phyloP scores from a whole-genome alignment of 2,888 invertebrate genomes.

The Phyllotreta cruciferae region DNA sequence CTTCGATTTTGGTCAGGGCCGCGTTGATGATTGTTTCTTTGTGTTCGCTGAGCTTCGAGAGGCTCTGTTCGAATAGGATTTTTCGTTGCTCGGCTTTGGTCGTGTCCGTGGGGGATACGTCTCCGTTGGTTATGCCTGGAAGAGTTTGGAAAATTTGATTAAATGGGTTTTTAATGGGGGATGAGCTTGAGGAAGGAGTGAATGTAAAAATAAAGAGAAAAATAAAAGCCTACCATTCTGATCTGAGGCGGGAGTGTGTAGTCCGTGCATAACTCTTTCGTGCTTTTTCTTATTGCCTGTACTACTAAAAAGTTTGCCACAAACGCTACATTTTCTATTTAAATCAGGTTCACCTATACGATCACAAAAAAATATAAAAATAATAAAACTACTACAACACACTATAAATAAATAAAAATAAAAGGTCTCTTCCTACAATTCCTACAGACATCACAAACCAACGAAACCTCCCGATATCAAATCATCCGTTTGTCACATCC shows the following conservation, averaged over 20 bases:
- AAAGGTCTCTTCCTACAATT: not conserved
- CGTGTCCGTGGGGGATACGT: not conserved
- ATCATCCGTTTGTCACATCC: not conserved
- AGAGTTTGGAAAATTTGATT: not conserved
- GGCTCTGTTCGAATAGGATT: conserved; percentile 56
- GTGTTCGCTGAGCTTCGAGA: conserved; percentile 52
- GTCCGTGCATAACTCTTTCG: conserved; percentile 46
- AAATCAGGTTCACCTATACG: conserved; percentile 28
- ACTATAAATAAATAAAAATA: conserved; percentile 19
- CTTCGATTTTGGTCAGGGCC: conserved; percentile 54
- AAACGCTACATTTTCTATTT: conserved; percentile 48
- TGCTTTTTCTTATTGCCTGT: conserved; percentile 52
- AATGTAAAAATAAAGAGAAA: conserved; percentile 13
- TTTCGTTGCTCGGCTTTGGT: conserved; percentile 50
- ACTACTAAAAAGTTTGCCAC: conserved; percentile 52
- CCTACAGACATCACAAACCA: not conserved
- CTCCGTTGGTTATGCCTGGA: conserved; percentile 18
- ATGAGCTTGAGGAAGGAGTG: not conserved
- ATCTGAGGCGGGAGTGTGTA: conserved; percentile 25
- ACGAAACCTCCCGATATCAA: not conserved
- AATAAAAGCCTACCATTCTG: conserved; percentile 27
- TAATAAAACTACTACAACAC: conserved; percentile 35
- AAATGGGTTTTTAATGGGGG: not conserved
- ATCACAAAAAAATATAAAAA: conserved; percentile 26
- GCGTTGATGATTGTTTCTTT: conserved; percentile 48